Percentiles rank a stretch among this genome's conserved stretches.
phyloP scores from a whole-genome alignment of 2,797 vertebrate species.

The Tiaroga cobitis region DNA sequence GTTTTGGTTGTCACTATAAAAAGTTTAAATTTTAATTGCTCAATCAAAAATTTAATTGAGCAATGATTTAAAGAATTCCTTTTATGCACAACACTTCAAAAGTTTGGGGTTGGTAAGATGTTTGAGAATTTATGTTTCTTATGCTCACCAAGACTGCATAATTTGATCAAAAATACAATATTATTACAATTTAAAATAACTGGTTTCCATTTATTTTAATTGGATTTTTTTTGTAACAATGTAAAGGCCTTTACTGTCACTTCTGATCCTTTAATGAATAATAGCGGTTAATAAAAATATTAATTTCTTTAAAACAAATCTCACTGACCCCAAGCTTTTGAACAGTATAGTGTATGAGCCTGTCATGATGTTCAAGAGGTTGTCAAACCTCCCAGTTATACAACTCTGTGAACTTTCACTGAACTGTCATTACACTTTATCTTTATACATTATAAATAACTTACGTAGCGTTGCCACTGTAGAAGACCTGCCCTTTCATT shows the following conservation, averaged over 20 bases:
- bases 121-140: neutral
- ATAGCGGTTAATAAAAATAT: neutral
- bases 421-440: slow-evolving; percentile 11
- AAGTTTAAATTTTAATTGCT: neutral
- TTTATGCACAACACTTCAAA: neutral
- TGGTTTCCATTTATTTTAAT: neutral
- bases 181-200: neutral
- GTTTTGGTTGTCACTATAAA: neutral
- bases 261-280: neutral
- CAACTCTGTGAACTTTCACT: neutral
- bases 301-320: neutral
- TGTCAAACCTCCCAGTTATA: neutral
- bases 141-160: neutral
- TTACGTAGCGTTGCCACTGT: slow-evolving; percentile 66
- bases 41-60: neutral
- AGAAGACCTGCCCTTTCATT: slow-evolving; percentile 73
- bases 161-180: neutral
- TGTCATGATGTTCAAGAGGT: neutral
- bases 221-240: neutral
- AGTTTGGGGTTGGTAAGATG: neutral
- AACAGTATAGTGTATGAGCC: neutral
- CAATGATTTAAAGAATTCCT: neutral
- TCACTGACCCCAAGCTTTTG: neutral
- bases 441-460: slow-evolving; percentile 50
- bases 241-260: neutral